Conservation (phyloP, 2,797 vertebrate genomes). For the Sebastes dallii region DNA sequence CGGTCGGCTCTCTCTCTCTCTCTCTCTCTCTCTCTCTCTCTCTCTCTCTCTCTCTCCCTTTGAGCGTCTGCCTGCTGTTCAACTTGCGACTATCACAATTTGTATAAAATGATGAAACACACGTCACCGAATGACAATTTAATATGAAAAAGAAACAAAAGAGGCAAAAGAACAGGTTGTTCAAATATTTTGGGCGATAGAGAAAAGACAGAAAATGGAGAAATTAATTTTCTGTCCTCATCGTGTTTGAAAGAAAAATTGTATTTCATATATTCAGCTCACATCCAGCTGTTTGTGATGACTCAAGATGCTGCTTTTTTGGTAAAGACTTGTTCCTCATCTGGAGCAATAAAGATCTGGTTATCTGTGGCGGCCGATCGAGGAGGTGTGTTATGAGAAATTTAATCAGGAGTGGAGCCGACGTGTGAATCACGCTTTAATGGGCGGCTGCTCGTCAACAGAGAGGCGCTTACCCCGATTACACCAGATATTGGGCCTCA, state of each 20-base stretch:
- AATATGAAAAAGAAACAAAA: conserved; percentile 9
- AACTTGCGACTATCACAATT: conserved; percentile 14
- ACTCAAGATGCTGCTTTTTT: neutral
- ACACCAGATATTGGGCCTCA: conserved; percentile 26
- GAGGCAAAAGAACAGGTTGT: neutral
- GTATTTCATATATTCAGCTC: neutral
- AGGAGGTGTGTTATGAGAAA: conserved; percentile 13
- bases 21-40: too few relatives aligned
- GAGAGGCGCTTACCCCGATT: conserved; percentile 10
- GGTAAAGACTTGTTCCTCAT: neutral
- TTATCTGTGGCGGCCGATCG: neutral
- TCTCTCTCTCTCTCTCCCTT: conserved; percentile 6
- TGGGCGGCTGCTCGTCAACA: conserved; percentile 42
- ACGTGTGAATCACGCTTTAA: conserved; percentile 34
- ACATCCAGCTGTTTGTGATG: neutral
- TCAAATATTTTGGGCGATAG: neutral
- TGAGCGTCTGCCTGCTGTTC: conserved; percentile 35
- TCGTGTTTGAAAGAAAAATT: neutral
- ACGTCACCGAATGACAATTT: conserved; percentile 13
- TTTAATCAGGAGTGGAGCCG: conserved; percentile 42
- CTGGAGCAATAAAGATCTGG: neutral
- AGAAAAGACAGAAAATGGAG: neutral
- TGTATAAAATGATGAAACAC: conserved; percentile 31
- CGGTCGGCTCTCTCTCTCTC: neutral
- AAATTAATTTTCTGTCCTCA: neutral